These are phyloP conservation scores for Callocephalon fimbriatum DNA, from an alignment of 2,113 vertebrate species.

Conservation along the genomic window DNA sequence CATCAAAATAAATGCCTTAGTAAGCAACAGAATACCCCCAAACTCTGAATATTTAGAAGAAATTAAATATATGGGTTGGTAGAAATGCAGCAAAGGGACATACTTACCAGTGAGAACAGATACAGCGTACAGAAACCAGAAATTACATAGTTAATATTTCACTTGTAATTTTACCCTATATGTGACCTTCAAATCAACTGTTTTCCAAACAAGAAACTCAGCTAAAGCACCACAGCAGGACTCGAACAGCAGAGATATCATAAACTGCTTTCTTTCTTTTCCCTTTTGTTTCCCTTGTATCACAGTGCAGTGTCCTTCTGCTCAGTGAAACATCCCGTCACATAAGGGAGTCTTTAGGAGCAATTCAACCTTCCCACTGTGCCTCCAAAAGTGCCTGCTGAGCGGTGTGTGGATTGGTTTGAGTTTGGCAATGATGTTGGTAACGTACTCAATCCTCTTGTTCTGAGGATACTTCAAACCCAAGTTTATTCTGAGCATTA, in stretches of 20 bases:
- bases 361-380: neutral
- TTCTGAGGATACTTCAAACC: neutral
- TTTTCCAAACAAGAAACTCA: neutral
- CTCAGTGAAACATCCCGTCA: neutral
- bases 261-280: neutral
- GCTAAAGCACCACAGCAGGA: neutral
- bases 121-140: neutral
- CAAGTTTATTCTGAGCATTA: neutral
- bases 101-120: neutral
- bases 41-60: neutral
- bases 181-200: neutral
- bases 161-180: neutral
- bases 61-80: neutral
- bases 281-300: neutral
- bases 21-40: neutral
- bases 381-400: fast-evolving
- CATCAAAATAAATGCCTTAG: neutral
- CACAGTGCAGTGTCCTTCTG: neutral
- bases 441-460: neutral
- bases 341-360: neutral
- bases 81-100: neutral
- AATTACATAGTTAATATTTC: neutral
- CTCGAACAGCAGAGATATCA: neutral
- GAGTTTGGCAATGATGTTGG: neutral
- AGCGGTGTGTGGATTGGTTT: neutral